phyloP scores from a whole-genome alignment of 2,797 vertebrate genomes.

The Tinamus major region DNA sequence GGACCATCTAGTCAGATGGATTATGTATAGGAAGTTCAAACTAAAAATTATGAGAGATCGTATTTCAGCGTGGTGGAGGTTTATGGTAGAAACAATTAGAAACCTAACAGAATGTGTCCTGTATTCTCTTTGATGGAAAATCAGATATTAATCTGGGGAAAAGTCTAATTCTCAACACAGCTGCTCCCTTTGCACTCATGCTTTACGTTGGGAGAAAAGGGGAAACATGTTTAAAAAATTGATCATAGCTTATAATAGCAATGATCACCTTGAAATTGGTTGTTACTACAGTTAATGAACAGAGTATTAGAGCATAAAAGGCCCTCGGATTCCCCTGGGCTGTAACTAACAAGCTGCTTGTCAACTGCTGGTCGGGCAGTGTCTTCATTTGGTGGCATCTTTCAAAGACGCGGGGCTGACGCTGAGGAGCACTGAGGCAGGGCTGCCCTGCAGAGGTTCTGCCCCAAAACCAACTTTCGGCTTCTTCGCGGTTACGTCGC shows the following conservation, averaged over 20 bases:
- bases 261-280: constrained; percentile 84
- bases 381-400: constrained; percentile 44
- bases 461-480: neutral
- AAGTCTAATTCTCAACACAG: constrained; percentile 80
- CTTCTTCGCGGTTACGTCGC: neutral
- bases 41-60: constrained; percentile 79
- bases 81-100: constrained; percentile 84
- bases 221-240: constrained; percentile 80
- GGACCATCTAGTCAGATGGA: constrained; percentile 81
- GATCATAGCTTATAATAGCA: constrained; percentile 81
- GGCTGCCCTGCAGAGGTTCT: neutral
- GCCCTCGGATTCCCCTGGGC: constrained; percentile 68
- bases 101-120: constrained; percentile 81
- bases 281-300: constrained; percentile 81
- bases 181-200: constrained; percentile 75
- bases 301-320: constrained; percentile 73
- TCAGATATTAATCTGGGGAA: constrained; percentile 82
- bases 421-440: neutral
- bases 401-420: neutral
- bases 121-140: constrained; percentile 82
- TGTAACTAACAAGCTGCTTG: constrained; percentile 72
- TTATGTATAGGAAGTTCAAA: constrained; percentile 82
- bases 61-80: constrained; percentile 80
- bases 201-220: constrained; percentile 75
- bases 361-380: constrained; percentile 64